Evolutionary conservation across 2,888 invertebrate genomes (phyloP).

Genomic region (Antitype chi): DNA sequence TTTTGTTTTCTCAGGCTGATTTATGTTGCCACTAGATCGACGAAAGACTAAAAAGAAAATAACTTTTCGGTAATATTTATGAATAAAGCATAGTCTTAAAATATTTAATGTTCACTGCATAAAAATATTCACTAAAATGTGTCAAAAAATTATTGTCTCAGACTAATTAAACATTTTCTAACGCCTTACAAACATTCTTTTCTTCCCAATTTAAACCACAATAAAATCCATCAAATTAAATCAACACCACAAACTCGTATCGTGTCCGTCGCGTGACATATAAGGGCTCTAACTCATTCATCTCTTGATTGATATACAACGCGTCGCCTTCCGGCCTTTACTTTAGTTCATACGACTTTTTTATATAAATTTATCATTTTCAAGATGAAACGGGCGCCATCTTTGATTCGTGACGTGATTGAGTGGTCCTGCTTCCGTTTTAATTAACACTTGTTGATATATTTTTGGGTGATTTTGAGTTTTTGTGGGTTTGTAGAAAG

Average conservation of each 20-base stretch:
- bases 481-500: constrained; percentile 38
- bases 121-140: not conserved
- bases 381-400: constrained; percentile 84
- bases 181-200: not conserved
- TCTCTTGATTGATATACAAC: constrained; percentile 76
- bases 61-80: not conserved
- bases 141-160: not conserved
- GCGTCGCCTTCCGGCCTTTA: constrained; percentile 80
- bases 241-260: constrained; percentile 59
- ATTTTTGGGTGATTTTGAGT: constrained; percentile 64
- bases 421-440: constrained; percentile 81
- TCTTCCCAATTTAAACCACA: constrained; percentile 13
- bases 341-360: constrained; percentile 75
- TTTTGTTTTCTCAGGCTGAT: not conserved
- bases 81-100: not conserved
- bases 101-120: not conserved
- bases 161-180: not conserved
- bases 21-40: no score
- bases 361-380: constrained; percentile 81
- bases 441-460: constrained; percentile 74
- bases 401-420: constrained; percentile 84
- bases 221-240: constrained; percentile 49
- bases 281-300: constrained; percentile 65
- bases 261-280: constrained; percentile 54
- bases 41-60: not conserved